These are phyloP conservation scores for Zenarchopterus dispar DNA, from an alignment of 2,797 vertebrate genomes.

Conservation along the genomic window DNA sequence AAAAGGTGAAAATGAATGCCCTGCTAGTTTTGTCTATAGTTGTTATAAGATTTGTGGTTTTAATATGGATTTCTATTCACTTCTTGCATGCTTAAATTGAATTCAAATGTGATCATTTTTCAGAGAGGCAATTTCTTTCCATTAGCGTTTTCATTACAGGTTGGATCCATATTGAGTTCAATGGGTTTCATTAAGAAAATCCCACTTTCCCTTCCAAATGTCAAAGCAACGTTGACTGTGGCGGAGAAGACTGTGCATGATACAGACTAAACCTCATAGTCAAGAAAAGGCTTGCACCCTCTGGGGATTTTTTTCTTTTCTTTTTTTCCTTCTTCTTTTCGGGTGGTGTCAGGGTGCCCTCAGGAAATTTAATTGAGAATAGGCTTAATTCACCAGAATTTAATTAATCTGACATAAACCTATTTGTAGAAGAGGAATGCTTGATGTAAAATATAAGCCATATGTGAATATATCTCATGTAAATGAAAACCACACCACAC, in stretches of 20 bases:
- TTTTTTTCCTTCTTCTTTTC: too few species aligned
- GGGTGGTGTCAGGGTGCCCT: conserved; percentile 9
- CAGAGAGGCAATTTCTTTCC: conserved; percentile 5
- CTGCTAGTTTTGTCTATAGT: conserved; percentile 9
- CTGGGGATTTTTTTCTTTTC: not conserved
- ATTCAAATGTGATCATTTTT: conserved; percentile 18
- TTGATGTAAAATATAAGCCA: not conserved
- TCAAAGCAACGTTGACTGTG: conserved; percentile 26
- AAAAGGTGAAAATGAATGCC: not conserved
- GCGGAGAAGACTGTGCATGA: conserved; percentile 1
- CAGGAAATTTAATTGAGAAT: conserved; percentile 22
- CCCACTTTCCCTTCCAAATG: conserved; percentile 37
- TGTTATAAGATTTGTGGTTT: not conserved
- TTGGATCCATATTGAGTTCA: conserved; percentile 16
- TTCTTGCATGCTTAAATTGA: not conserved
- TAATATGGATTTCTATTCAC: not conserved
- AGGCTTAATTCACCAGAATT: conserved; percentile 46
- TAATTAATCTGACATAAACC: conserved; percentile 33
- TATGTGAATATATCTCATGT: too few species aligned
- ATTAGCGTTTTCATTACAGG: conserved; percentile 7
- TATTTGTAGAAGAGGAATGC: conserved; percentile 11
- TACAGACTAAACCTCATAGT: not conserved
- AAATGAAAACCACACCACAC: not conserved
- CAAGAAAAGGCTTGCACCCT: conserved; percentile 24
- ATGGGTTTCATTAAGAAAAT: conserved; percentile 34